Base-by-base conservation (phyloP, 2,888 invertebrate species). In the Pristionchus arcanus region DNA sequence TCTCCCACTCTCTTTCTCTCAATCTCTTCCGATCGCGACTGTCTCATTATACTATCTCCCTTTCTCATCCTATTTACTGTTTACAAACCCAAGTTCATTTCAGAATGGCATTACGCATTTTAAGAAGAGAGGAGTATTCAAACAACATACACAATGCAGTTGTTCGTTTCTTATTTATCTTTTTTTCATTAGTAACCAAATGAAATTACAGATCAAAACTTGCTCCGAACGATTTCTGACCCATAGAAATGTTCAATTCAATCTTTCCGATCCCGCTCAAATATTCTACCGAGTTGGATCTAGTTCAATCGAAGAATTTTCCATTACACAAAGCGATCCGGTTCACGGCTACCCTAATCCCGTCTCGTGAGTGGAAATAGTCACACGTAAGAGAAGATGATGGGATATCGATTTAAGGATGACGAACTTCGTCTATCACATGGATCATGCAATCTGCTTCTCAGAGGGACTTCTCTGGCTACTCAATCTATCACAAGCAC, bases 201-300 rank as follows among this genome's bases (percentile, higher is more conserved):
- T 28, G 5, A 55, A 55, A 66, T 66, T 66, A 1, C 66, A 66
- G 66, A n/a, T 55, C 19, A 16, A 21, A 66, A 66, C 66, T 11
- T 66, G 66, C 9, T 66, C 66, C n/a, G 66, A 66, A 66, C 25
- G 66, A 25, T 66, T 66, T 66, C 66, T 66, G 0, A 25, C 2
- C 2, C 13, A 66, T 25, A 66, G 66, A 66, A 25, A 25, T 13
- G 28, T 66, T 28, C 25, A 25, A 28, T 66, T 66, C 66, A 66
- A 66, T 66, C 66, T 66, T 25, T 71, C 71, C 19, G 71, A 71
- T 71, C 71, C 71, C 2, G 71, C 71, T 71, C 71, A 71, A 71
- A 34, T 71, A 31, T 71, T 71, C 15, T 71, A 71, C 34, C 66
- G n/a, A 34, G 71, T 71, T 28, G 28, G 19, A 71, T 34, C 16